phyloP scores from a whole-genome alignment of 2,888 invertebrate species.

The Euclidia mi region DNA sequence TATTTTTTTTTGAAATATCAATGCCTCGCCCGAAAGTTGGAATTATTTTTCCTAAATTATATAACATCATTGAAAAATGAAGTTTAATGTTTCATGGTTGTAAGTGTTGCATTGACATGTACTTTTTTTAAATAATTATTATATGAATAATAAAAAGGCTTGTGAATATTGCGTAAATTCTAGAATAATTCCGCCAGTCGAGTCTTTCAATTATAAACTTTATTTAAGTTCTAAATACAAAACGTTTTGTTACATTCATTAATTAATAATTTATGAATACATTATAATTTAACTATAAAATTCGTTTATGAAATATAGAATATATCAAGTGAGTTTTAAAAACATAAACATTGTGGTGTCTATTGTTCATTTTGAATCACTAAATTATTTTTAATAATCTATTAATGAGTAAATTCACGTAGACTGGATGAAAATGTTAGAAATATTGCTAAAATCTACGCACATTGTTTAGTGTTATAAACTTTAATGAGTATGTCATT shows the following conservation, averaged over 20 bases:
- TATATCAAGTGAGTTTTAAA: not conserved
- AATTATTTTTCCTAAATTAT: slow-evolving; percentile 13
- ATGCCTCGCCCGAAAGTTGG: not conserved
- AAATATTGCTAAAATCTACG: slow-evolving; percentile 76
- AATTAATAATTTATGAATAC: not conserved
- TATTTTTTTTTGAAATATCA: not conserved
- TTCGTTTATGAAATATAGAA: not conserved
- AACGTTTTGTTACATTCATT: too few species aligned
- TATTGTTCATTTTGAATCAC: not conserved
- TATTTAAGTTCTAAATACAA: not conserved
- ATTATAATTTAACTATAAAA: not conserved
- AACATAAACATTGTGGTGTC: not conserved
- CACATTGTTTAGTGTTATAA: slow-evolving; percentile 68
- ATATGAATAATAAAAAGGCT: slow-evolving; percentile 68
- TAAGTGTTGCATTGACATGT: slow-evolving; percentile 16
- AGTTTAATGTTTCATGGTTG: slow-evolving; percentile 29
- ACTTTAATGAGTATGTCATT: slow-evolving; percentile 52
- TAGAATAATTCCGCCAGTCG: slow-evolving; percentile 48
- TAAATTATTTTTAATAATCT: slow-evolving; percentile 15
- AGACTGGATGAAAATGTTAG: slow-evolving; percentile 72
- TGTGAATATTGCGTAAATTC: slow-evolving; percentile 78
- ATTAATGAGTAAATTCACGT: slow-evolving; percentile 58
- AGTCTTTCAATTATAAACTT: slow-evolving; percentile 9
- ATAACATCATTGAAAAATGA: slow-evolving; percentile 3
- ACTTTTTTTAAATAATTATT: slow-evolving; percentile 38